Conservation (phyloP, 2,113 vertebrate genomes). For the Laticauda laticaudata region DNA sequence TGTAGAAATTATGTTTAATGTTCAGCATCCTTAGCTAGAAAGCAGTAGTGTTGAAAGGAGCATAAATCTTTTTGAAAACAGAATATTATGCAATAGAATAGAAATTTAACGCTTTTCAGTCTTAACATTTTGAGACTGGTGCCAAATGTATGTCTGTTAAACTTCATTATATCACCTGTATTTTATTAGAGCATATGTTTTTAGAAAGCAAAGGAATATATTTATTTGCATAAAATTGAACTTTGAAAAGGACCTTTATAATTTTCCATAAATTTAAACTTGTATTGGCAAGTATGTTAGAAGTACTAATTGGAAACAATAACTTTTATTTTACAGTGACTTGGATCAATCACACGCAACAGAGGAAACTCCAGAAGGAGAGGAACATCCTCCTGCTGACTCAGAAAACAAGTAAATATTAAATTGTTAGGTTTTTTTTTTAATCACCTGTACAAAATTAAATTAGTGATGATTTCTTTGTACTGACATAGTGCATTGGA, state of each 20-base stretch:
- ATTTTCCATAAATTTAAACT: neutral
- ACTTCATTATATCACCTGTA: neutral
- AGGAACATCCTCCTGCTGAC: conserved; percentile 93
- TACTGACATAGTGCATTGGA: neutral
- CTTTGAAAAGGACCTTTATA: neutral
- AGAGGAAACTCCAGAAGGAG: conserved; percentile 93
- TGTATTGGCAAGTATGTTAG: neutral
- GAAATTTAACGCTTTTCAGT: neutral
- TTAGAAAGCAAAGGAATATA: neutral
- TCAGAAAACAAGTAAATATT: conserved; percentile 94
- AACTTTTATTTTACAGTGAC: conserved; percentile 76
- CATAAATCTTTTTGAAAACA: neutral
- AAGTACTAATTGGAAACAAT: neutral
- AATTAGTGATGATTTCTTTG: neutral
- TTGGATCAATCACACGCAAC: conserved; percentile 93
- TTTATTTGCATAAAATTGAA: neutral
- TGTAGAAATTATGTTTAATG: neutral
- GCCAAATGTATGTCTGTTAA: neutral
- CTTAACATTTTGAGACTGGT: neutral
- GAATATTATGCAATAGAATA: neutral
- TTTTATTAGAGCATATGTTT: neutral
- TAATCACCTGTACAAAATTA: neutral
- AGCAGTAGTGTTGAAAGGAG: neutral
- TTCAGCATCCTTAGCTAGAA: neutral
- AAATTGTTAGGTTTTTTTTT: neutral